Base-by-base conservation (phyloP, 2,797 vertebrate species). In the Dipus sagitta region DNA sequence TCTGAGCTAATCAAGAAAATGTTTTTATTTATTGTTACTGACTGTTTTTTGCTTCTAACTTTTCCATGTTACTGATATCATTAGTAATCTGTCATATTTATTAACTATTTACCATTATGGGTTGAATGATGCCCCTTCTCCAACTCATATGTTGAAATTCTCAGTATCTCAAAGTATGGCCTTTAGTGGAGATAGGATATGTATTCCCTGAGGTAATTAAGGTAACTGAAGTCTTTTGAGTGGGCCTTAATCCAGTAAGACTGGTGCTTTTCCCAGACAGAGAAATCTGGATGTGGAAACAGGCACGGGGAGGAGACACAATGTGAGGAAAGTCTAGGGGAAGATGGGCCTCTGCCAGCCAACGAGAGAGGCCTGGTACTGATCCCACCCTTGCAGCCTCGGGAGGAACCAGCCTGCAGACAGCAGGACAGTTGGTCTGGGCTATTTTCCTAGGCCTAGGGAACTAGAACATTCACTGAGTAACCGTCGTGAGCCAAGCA, bases 41-140 rank as follows among this genome's bases (percentile, higher is more conserved):
- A 60, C 15, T 67, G 32, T 12, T 21, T 89, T 93, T 71, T 90
- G 21, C 79, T 86, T 80, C 75, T 88, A 74, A 58, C 75, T 93
- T 75, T 71, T 64, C 26, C 79, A 85, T 72, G 9, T 78, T 88
- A n/a, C 32, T 70, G 26, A 62, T 38, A 60, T 87, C 65, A 70
- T 65, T 79, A 88, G 15, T 83, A 54, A 68, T 4, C n/a, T 28
- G 5, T 84, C 64, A 2, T 76, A n/a, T 83, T 77, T 83, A 60
- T 62, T 82, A 76, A 75, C 64, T 21, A n/a, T 58, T 47, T 47
- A 47, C 14, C 34, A 18, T n/a, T 62, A 20, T 15, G 20, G n/a
- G 17, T 21, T 76, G 38, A 88, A 71, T 72, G 77, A 4, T 23
- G 9, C 52, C 17, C 4, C 70, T 14, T 52, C 30, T 13, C 18